Base-by-base conservation (phyloP, 2,888 invertebrate species). In the Epinotia demarniana region DNA sequence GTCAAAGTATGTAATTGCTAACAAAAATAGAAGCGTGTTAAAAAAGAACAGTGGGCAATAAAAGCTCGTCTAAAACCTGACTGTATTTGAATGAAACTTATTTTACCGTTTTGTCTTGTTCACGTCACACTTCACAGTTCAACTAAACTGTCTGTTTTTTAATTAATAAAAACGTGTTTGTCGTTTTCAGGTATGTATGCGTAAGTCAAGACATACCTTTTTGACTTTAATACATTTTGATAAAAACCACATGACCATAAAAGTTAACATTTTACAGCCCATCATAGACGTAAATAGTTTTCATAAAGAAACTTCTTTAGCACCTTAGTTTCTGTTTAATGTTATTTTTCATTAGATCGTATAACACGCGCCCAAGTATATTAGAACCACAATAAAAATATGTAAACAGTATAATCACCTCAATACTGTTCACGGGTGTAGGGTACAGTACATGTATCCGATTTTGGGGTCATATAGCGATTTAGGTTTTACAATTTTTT, bases 291-390 rank as follows among this genome's bases (percentile, higher is more conserved):
- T 79, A 83, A 84, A 84, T 82, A 84, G 84, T 82, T 80, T 82
- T 80, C 77, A 78, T 81, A 84, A 83, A 80, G 79, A 76, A 78
- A 77, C 79, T 80, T 86, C 84, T 84, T 85, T 81, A 78, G 82
- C 81, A 79, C 71, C 71, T 80, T 79, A 84, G 78, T 79, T 71
- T 84, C 86, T 89, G 87, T 86, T 90, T 86, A 84, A 86, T 88
- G 86, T 90, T 85, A 84, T 79, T 83, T 87, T 90, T 85, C 87
- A 86, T 86, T 84, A 83, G 80, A 81, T 85, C 83, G 78, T 85
- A 85, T 87, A 90, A 85, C 92, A 91, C 90, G 91, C 87, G 90
- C 88, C 88, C n/a, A n/a, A 77, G 69, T 69, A 58, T 46, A 23
- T 19, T 9, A 43, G 19, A 43, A 43, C 16, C 58, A 60, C 16